Base-by-base conservation (phyloP, 1,140 invertebrate species). In the Eubasilissa regina region DNA sequence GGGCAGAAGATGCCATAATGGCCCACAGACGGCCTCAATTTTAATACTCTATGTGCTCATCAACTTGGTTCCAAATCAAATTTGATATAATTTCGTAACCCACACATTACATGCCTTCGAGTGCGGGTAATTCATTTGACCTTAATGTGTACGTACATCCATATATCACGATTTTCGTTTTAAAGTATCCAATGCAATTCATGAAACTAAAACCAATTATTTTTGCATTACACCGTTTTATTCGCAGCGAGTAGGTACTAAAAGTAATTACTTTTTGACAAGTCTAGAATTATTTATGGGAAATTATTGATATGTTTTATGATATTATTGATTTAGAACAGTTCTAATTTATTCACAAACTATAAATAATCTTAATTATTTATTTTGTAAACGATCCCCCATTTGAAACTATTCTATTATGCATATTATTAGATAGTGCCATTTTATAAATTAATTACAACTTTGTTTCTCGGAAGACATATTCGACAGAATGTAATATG, bases 151-250 rank as follows among this genome's bases (percentile, higher is more conserved):
- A 13, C 45, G 44, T 53, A 13, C 35, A 68, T 77, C 75, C 62
- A 77, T 77, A 77, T 77, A 77, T 77, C 75, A 77, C 75, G 75
- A 64, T 56, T 77, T 45, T 44, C 60, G 47, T 76, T 48, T 56
- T 48, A 43, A 62, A 64, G 4, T 60, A 48, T 19, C 56, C 55
- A 6, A 73, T 7, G 55, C 51, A 13, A 51, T 60, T 11, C n/a
- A n/a, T 76, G 13, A 76, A 76, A 76, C 35, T 45, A 76, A 76
- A 76, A 70, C 75, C 75, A 77, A 77, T 77, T 70, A 77, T 56
- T 55, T 68, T 68, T n/a, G 43, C 75, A 77, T 77, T 77, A 77
- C 12, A 58, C 64, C 44, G 43, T 12, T 48, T 43, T 35, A 55
- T 43, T 21, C 9, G 25, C 35, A 64, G 15, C 19, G n/a, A 7